phyloP scores from a whole-genome alignment of 2,888 invertebrate species.

The Drosophila seclusa region DNA sequence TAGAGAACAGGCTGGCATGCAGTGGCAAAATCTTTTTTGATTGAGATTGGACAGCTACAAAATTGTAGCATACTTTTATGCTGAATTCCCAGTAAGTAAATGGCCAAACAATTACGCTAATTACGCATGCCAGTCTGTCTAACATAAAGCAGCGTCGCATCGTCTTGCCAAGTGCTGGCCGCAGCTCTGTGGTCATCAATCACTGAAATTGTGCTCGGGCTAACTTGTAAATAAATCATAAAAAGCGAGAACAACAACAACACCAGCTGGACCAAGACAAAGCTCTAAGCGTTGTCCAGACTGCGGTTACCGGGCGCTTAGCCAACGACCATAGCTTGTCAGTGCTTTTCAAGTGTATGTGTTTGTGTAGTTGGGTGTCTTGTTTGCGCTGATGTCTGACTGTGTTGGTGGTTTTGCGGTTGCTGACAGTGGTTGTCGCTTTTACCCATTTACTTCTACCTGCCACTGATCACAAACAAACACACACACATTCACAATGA shows the following conservation, averaged over 20 bases:
- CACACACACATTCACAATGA: constrained; percentile 16
- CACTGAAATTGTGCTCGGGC: constrained; percentile 57
- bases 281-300: constrained; percentile 48
- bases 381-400: constrained; percentile 43
- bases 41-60: constrained; percentile 9
- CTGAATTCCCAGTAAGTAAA: constrained; percentile 32
- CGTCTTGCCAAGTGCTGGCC: constrained; percentile 27
- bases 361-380: constrained; percentile 28
- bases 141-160: constrained; percentile 38
- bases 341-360: neutral
- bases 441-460: constrained; percentile 55
- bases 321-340: constrained; percentile 20
- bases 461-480: constrained; percentile 32
- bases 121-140: constrained; percentile 60
- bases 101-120: constrained; percentile 70
- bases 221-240: constrained; percentile 73
- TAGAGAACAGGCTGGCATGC: neutral
- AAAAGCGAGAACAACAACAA: constrained; percentile 37
- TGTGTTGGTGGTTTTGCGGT: constrained; percentile 74
- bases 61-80: constrained; percentile 27
- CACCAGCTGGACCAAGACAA: constrained; percentile 26
- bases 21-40: constrained; percentile 20
- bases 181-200: constrained; percentile 63
- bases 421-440: constrained; percentile 59
- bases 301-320: constrained; percentile 63